Conservation (phyloP, 2,888 invertebrate species). For the Hyalella azteca region DNA sequence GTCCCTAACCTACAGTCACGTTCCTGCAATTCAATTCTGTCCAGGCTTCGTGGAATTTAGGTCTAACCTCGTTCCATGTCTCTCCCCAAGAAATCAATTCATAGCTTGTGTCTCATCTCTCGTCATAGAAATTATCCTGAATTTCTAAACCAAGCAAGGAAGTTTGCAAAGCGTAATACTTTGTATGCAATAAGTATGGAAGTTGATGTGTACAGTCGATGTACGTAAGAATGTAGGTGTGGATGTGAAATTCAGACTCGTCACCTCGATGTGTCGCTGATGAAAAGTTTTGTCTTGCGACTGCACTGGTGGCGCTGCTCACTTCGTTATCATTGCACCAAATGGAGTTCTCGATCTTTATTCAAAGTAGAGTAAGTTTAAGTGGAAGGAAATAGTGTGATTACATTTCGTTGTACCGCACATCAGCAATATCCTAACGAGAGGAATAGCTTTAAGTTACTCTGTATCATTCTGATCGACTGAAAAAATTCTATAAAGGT, state of each 20-base stretch:
- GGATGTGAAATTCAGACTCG: not conserved
- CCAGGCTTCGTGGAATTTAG: not conserved
- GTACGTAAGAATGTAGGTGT: not conserved
- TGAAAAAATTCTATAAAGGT: too few relatives aligned
- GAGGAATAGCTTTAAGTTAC: too few relatives aligned
- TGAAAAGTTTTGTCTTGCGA: not conserved
- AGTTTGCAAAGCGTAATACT: constrained; percentile 16
- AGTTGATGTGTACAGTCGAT: constrained; percentile 20
- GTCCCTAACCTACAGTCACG: not conserved
- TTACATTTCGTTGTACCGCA: not conserved
- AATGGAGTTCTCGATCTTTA: not conserved
- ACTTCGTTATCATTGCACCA: constrained; percentile 26
- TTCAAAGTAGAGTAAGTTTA: not conserved
- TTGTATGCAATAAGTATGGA: constrained; percentile 30
- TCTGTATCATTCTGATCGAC: too few relatives aligned
- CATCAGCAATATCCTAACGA: too few relatives aligned
- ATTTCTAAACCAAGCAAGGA: not conserved
- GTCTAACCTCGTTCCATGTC: too few relatives aligned
- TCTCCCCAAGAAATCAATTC: too few relatives aligned
- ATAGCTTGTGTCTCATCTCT: too few relatives aligned
- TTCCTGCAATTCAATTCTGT: not conserved
- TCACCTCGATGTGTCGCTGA: not conserved
- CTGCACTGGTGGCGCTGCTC: not conserved
- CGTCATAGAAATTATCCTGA: not conserved
- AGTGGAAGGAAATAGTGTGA: not conserved